Conservation (phyloP, 1,140 invertebrate species). For the Papilio polytes region DNA sequence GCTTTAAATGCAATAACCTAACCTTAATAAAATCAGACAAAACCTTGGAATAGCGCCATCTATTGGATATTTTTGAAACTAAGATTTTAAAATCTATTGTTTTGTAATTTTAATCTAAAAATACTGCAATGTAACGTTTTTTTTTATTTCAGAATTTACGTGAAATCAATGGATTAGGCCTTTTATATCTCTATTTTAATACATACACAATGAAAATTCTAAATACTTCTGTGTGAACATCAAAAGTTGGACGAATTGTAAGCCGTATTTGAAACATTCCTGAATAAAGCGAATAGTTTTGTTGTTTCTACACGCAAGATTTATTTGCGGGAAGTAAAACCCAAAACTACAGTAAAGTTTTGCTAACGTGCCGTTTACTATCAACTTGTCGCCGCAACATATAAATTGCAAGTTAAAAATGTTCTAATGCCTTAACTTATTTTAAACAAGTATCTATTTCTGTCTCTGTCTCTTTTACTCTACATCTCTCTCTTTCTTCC, state of each 20-base stretch:
- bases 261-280: constrained; percentile 13
- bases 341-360: constrained; percentile 14
- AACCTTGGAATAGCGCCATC: too few relatives aligned
- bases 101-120: too few relatives aligned
- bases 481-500: too few relatives aligned
- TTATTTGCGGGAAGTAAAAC: not conserved
- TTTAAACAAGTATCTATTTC: too few relatives aligned
- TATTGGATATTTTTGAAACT: too few relatives aligned
- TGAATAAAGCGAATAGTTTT: constrained; percentile 1
- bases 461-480: too few relatives aligned
- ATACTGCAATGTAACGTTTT: too few relatives aligned
- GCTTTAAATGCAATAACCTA: too few relatives aligned
- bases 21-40: too few relatives aligned
- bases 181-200: not conserved
- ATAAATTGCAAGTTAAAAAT: constrained; percentile 5
- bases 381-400: not conserved
- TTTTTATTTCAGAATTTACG: too few relatives aligned
- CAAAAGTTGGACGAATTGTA: constrained; percentile 1
- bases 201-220: not conserved
- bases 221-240: not conserved
- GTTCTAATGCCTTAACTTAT: not conserved
- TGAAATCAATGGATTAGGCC: too few relatives aligned
- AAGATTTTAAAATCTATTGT: too few relatives aligned
- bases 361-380: constrained; percentile 1
- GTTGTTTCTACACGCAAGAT: constrained; percentile 10